Evolutionary conservation across 2,797 vertebrate species (phyloP).

Genomic region (Trichosurus vulpecula): DNA sequence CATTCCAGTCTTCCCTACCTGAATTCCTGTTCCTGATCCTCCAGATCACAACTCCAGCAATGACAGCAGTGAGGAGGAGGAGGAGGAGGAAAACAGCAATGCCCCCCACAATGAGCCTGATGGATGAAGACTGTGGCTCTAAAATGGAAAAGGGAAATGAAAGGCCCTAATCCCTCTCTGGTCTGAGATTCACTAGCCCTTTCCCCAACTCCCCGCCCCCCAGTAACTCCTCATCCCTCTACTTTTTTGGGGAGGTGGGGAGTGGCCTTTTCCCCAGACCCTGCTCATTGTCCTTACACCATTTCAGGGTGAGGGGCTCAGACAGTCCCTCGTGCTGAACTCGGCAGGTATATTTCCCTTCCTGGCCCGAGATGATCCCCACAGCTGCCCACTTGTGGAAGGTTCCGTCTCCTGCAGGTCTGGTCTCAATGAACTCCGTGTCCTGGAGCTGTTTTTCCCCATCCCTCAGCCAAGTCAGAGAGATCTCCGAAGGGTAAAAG

Average conservation of each 20-base stretch:
- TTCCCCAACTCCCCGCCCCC: neutral
- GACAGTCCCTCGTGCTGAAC: slow-evolving; percentile 70
- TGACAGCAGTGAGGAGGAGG: neutral
- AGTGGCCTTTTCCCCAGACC: neutral
- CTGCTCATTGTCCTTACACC: slow-evolving; percentile 44
- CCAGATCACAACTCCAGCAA: neutral
- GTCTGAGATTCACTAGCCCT: neutral
- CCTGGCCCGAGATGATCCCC: neutral
- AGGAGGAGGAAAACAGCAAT: slow-evolving; percentile 66
- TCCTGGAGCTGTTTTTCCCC: slow-evolving; percentile 61
- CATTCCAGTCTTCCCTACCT: slow-evolving; percentile 39
- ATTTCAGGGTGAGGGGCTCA: slow-evolving; percentile 5
- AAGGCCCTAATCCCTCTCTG: neutral
- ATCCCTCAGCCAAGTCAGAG: slow-evolving; percentile 49
- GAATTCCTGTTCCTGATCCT: slow-evolving; percentile 62
- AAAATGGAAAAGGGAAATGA: neutral
- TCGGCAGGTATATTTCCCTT: slow-evolving; percentile 71
- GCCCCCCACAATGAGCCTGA: slow-evolving; percentile 63
- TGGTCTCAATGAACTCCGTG: slow-evolving; percentile 67
- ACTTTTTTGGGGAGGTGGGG: neutral
- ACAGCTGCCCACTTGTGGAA: slow-evolving; percentile 77
- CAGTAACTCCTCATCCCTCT: neutral
- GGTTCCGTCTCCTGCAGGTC: slow-evolving; percentile 78
- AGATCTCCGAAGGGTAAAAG: slow-evolving; percentile 76
- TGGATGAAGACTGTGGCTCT: neutral